Evolutionary conservation across 23 tunicate species (phyloP).

Genomic region (Trididemnum nubilum): DNA sequence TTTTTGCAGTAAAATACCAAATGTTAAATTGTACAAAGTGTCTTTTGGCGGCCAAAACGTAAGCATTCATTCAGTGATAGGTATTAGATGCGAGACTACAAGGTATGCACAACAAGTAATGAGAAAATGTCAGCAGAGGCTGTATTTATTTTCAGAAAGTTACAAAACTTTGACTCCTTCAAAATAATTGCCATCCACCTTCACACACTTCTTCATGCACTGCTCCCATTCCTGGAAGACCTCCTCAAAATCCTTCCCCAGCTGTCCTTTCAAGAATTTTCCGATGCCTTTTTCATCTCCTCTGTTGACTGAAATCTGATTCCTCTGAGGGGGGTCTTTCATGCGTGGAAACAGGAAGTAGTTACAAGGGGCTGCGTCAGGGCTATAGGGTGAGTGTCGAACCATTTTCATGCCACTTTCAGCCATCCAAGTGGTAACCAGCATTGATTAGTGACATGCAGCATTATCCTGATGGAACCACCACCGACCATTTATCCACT

Average conservation of each 20-base stretch:
- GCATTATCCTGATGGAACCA: conserved; percentile 23
- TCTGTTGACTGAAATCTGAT: conserved; percentile 24
- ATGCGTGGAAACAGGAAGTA: conserved; percentile 27
- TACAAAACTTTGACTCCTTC: conserved; percentile 17
- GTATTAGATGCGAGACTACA: too few relatives aligned
- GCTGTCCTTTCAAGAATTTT: background rate
- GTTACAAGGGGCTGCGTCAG: conserved; percentile 20
- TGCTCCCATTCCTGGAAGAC: conserved; percentile 27
- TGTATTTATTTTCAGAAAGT: conserved; percentile 16
- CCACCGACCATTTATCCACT: conserved; percentile 29
- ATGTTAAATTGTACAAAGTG: too few relatives aligned
- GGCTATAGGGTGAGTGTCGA: conserved; percentile 19
- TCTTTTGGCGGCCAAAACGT: too few relatives aligned
- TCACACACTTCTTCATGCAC: conserved; percentile 19
- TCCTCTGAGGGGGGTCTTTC: conserved; percentile 20
- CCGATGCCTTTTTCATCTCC: conserved; percentile 20
- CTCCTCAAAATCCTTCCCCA: conserved; percentile 19
- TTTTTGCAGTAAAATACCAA: too few relatives aligned
- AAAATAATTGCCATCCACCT: conserved; percentile 18
- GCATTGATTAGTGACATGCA: conserved; percentile 20
- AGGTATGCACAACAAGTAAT: conserved; percentile 25
- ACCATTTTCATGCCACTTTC: conserved; percentile 11
- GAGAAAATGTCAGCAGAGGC: conserved; percentile 25
- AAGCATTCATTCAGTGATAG: too few relatives aligned
- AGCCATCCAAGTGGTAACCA: conserved; percentile 32